Conservation (phyloP, 2,888 invertebrate genomes). For the Osmoderma eremita region DNA sequence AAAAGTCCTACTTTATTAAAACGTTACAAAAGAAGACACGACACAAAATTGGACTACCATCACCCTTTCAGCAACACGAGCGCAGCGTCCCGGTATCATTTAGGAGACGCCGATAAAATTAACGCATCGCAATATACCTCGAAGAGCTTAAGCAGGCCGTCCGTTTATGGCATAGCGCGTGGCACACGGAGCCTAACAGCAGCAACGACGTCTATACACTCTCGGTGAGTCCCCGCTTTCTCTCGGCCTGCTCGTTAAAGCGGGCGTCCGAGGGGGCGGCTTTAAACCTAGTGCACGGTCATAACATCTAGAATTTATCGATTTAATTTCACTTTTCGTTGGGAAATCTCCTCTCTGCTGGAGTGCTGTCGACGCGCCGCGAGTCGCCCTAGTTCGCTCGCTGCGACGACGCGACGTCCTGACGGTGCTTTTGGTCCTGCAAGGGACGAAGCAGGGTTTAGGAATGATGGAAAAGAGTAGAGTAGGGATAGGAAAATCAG, state of each 20-base stretch:
- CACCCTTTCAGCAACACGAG: not conserved
- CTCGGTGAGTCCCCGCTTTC: constrained; percentile 1
- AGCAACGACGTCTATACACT: not conserved
- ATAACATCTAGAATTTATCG: constrained; percentile 38
- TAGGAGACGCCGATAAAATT: constrained; percentile 32
- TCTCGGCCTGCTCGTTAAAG: constrained; percentile 24
- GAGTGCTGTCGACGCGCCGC: not conserved
- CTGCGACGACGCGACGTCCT: too few species aligned
- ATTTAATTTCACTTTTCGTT: constrained; percentile 38
- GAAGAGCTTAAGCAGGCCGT: constrained; percentile 11
- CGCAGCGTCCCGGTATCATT: not conserved
- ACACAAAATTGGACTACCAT: too few species aligned
- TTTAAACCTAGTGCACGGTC: constrained; percentile 37
- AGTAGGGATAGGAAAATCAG: too few species aligned
- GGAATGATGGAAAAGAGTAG: too few species aligned
- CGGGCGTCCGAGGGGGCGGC: constrained; percentile 18
- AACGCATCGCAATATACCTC: constrained; percentile 32
- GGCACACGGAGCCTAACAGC: not conserved
- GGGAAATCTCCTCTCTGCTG: constrained; percentile 28
- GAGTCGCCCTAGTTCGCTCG: constrained; percentile 10
- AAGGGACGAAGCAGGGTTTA: too few species aligned
- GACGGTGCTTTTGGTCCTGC: too few species aligned
- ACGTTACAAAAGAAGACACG: too few species aligned
- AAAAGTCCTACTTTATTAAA: too few species aligned
- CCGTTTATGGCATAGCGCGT: not conserved